Base-by-base conservation (phyloP, 2,113 vertebrate species). In the Galeopterus variegatus region DNA sequence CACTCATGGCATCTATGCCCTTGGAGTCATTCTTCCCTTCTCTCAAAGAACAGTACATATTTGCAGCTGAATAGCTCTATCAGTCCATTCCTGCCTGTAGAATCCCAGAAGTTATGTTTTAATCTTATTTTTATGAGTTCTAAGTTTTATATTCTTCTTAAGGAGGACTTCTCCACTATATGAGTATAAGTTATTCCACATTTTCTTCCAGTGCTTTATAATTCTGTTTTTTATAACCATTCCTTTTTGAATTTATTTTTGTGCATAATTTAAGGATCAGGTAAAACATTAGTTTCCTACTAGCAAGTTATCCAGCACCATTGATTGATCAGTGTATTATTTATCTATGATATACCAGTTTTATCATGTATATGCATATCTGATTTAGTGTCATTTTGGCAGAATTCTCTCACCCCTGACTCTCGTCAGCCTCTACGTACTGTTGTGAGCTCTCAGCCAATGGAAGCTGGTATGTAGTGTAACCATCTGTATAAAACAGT, bases 191-290 rank as follows among this genome's bases (percentile, higher is more conserved):
- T 64, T 85, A 86, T 19, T 81, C 31, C 12, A 89, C 26, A 18
- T 92, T 88, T 89, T 85, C 77, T 84, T 85, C 33, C 17, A 48
- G 1, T 67, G 28, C 41, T 94, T 84, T 75, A 52, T 1, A 76
- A 72, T 77, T 96, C 50, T 72, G 33, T 64, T 88, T 76, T 65
- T 52, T 62, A 75, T 36, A 69, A 86, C 7, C 18, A 87, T 82
- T 82, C 24, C 56, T 88, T 90, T 33, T 75, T 17, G 28, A 73
- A 62, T 83, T 82, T 96, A 52, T 48, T 95, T 91, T 84, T 77
- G 45, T 76, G 18, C 11, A 70, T 67, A 18, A 85, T 80, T 81
- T 76, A 84, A 79, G 54, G 41, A 26, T 76, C 23, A 93, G 31
- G 45, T 62, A 86, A 94, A 83, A 33, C 23, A 86, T 52, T 62